Conservation (phyloP, 2,888 invertebrate species). For the Amiota minor region DNA sequence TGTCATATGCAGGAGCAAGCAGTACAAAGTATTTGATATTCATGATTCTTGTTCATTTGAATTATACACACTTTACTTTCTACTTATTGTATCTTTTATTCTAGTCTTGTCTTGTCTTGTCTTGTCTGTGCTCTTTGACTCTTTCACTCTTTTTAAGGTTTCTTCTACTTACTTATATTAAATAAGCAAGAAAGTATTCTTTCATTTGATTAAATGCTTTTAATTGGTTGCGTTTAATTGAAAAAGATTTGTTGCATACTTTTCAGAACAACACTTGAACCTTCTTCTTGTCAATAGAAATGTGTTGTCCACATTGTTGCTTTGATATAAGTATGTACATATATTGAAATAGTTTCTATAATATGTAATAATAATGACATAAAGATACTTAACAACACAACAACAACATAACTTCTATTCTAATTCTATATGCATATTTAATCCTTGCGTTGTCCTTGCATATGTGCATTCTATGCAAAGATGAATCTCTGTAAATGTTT, state of each 20-base stretch:
- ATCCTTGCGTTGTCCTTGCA: constrained; percentile 48
- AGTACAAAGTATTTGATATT: neutral
- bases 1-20: neutral
- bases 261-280: neutral
- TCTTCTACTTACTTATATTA: no score
- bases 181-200: no score
- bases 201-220: neutral
- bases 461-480: no score
- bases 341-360: constrained; percentile 39
- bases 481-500: neutral
- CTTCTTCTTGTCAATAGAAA: neutral
- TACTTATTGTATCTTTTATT: neutral
- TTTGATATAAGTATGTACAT: no score
- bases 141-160: neutral
- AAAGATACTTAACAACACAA: no score
- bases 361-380: constrained; percentile 24
- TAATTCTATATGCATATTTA: constrained; percentile 25
- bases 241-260: constrained; percentile 11
- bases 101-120: neutral
- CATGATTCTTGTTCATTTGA: no score
- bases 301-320: neutral
- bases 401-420: no score
- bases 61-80: no score
- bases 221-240: neutral
- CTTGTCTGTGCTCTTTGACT: constrained; percentile 18